Base-by-base conservation (phyloP, 2,888 invertebrate genomes). In the Drosophila meridiana region DNA sequence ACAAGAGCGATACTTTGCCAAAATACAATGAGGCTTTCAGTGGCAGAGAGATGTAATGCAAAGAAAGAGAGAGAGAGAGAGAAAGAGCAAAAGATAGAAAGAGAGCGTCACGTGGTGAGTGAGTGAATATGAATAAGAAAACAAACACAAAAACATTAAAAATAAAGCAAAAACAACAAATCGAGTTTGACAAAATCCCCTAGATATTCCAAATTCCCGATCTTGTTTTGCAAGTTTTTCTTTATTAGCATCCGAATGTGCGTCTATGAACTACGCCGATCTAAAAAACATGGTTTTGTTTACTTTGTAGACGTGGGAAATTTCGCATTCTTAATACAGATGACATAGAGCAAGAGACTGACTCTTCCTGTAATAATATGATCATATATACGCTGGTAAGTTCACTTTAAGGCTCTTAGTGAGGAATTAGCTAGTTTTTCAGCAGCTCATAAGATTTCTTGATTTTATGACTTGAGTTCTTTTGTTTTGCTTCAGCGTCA, bases 171-270 rank as follows among this genome's bases (percentile, higher is more conserved):
- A 32, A 20, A 38, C 55, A 55, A 73, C 36, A 58, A 73, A 76
- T 61, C 82, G 52, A 65, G 70, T 75, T 74, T 71, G 60, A 34
- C 34, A 78, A 81, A 81, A 72, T 64, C 59, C 84, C 82, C 68
- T 58, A 62, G 38, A 70, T 62, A 55, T 69, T 64, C 69, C 28
- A 65, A 64, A 62, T 50, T 64, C 55, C 26, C 36, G 50, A 81
- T 63, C 80, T 77, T 20, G 80, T 71, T 84, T 71, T 52, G 80
- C 84, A 64, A 73, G 73, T 80, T 80, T 74, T 74, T 73, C 67
- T 42, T 62, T 62, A 80, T 82, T 71, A 69, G 58, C 40, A 69
- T 40, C n/a, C 28, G 7, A 63, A 45, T 48, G 4, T 34, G 68
- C 38, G 40, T 53, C 55, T 56, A 55, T 14, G 14, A n/a, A 34